Evolutionary conservation across 2,797 vertebrate species (phyloP), one percentile per base, ranked within the genome.

Genomic region (Peromyscus attwateri): DNA sequence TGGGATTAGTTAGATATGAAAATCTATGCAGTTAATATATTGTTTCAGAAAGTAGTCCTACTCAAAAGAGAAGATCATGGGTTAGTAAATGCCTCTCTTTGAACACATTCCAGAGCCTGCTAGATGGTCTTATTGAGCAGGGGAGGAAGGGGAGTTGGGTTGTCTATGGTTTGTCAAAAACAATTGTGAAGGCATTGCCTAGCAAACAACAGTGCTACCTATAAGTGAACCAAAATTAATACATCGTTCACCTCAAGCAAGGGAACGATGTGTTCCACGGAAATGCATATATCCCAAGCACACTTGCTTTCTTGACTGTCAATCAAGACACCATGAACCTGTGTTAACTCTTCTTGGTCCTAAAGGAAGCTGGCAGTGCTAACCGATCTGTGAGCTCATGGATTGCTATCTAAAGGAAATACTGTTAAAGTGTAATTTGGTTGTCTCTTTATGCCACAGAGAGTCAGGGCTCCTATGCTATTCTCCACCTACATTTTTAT

Each of bases 231-330:
- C 52, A 52, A 87, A 83, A 87, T 43, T 0, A 0, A 83, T 82
- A 90, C 2, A 75, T 64, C 27, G 31, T 43, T 92, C 93, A 57
- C 49, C 27, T 94, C 55, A 62, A 60, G 81, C 88, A 79, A 70
- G 66, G 77, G 57, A 82, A 92, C 79, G 21, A 62, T 66, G 19
- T 52, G 16, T 46, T 94, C 87, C 85, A 19, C 4, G 17, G 93
- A 94, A 90, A 76, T n/a, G 66, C 87, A 34, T 10, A 52, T 16
- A 52, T 77, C 70, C 49, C 17, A 77, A 73, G 43, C 46, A 79
- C 70, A 81, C 31, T 79, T 96, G 96, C 23, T 89, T 95, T 82
- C 81, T 93, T 89, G 49, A 34, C 55, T 87, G 7, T 84, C 85
- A 89, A n/a, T 79, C 76, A 46, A 84, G 40, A 79, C 71, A 43